Evolutionary conservation across 2,113 vertebrate genomes (phyloP).

Genomic region (Lasiurus cinereus): DNA sequence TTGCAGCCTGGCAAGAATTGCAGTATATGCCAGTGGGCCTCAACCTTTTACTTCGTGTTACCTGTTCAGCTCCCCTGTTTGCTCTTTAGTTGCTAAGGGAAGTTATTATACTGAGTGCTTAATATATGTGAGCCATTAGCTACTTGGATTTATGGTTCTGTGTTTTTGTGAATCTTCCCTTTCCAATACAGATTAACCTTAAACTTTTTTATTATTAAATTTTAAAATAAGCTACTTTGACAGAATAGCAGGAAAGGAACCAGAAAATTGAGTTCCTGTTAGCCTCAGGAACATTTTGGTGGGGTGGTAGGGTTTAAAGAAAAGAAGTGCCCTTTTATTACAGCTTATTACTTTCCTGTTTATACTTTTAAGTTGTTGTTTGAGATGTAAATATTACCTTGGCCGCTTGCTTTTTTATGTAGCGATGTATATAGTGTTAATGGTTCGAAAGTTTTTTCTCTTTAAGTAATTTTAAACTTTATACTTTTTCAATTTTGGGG

Average conservation of each 20-base stretch:
- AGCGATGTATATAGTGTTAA: conserved; percentile 15
- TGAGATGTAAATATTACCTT: conserved; percentile 30
- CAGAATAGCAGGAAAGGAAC: conserved; percentile 19
- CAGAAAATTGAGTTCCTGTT: conserved; percentile 13
- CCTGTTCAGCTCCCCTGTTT: conserved; percentile 38
- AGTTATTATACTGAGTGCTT: neutral
- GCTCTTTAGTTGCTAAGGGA: conserved; percentile 31
- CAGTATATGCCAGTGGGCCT: neutral
- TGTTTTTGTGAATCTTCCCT: conserved; percentile 22
- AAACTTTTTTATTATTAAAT: neutral
- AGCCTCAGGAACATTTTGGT: conserved; percentile 1
- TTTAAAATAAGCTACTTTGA: conserved; percentile 39
- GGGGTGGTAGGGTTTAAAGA: neutral
- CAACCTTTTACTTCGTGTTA: conserved; percentile 7
- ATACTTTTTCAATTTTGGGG: conserved; percentile 5
- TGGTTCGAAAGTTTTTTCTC: conserved; percentile 30
- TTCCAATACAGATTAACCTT: neutral
- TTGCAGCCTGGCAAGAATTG: neutral
- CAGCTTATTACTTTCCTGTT: neutral
- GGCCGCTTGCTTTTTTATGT: neutral
- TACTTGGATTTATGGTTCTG: conserved; percentile 29
- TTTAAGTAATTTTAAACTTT: conserved; percentile 42
- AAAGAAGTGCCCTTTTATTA: neutral
- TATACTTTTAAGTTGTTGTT: neutral
- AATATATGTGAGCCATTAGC: conserved; percentile 24